Evolutionary conservation across 2,113 vertebrate species (phyloP).

Genomic region (Hystrix cristata): DNA sequence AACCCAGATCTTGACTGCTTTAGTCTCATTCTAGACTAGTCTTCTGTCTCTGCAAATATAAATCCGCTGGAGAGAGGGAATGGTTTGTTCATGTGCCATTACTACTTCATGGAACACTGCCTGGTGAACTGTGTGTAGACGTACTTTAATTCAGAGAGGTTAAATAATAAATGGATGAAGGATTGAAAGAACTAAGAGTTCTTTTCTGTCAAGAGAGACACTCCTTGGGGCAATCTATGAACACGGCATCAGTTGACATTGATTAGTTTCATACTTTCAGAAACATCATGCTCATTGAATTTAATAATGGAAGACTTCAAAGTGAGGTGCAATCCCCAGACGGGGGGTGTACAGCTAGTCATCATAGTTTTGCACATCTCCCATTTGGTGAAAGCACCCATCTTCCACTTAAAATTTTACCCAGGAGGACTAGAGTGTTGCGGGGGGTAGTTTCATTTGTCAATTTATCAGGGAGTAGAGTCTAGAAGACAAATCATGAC

Average conservation of each 20-base stretch:
- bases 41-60: not conserved
- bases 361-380: not conserved
- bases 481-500: not conserved
- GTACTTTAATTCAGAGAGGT: not conserved
- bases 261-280: conserved; percentile 18
- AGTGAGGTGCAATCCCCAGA: not conserved
- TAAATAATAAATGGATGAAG: not conserved
- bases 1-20: not conserved
- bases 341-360: not conserved
- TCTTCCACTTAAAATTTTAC: not conserved
- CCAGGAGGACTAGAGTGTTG: not conserved
- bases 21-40: not conserved
- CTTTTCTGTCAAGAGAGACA: not conserved
- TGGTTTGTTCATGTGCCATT: not conserved
- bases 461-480: not conserved
- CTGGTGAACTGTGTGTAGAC: not conserved
- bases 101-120: not conserved
- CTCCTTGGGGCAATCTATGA: not conserved
- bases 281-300: not conserved
- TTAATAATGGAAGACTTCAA: not conserved
- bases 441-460: not conserved
- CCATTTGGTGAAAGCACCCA: not conserved
- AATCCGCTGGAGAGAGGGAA: not conserved
- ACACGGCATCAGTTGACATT: not conserved
- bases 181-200: not conserved